A percentile compares a stretch with the other conserved stretches of the same genome.
Evolutionary conservation across 1,140 invertebrate species (phyloP).

Genomic region (Pantala flavescens): DNA sequence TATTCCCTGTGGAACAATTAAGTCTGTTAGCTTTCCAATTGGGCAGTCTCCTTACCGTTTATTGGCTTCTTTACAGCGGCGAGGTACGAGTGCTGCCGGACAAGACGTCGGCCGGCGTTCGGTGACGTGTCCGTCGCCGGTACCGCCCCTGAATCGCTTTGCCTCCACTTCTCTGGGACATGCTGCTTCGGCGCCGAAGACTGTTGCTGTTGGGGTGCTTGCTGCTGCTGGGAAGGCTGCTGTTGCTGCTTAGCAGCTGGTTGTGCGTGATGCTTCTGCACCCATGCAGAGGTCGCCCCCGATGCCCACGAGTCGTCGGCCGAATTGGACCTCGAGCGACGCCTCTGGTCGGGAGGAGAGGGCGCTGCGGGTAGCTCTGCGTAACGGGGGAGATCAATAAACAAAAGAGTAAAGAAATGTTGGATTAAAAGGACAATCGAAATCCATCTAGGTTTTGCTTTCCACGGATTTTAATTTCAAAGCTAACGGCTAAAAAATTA

Average conservation of each 20-base stretch:
- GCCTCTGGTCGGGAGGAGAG: slow-evolving; percentile 42
- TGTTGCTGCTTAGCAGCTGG: not conserved
- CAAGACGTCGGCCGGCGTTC: slow-evolving; percentile 14
- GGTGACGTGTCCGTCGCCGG: not conserved
- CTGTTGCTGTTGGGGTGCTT: not conserved
- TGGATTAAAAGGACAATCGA: too few relatives aligned
- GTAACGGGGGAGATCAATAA: slow-evolving; percentile 11
- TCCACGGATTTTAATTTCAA: too few relatives aligned
- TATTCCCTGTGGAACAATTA: too few relatives aligned
- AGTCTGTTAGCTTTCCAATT: not conserved
- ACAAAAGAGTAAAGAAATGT: too few relatives aligned
- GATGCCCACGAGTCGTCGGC: slow-evolving; percentile 19
- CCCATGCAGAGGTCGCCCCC: not conserved
- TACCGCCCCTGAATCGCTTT: not conserved
- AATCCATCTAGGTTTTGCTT: too few relatives aligned
- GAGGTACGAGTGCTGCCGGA: slow-evolving; percentile 40
- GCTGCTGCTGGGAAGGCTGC: not conserved
- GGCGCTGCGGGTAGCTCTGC: slow-evolving; percentile 11
- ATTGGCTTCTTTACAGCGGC: slow-evolving; percentile 33
- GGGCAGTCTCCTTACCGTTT: slow-evolving; percentile 24
- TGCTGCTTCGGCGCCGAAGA: not conserved
- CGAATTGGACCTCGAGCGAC: slow-evolving; percentile 27
- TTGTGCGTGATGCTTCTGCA: not conserved
- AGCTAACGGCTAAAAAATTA: too few relatives aligned
- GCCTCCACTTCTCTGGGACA: not conserved